Conservation (phyloP, 2,888 invertebrate species). For the Calameuta idolon region DNA sequence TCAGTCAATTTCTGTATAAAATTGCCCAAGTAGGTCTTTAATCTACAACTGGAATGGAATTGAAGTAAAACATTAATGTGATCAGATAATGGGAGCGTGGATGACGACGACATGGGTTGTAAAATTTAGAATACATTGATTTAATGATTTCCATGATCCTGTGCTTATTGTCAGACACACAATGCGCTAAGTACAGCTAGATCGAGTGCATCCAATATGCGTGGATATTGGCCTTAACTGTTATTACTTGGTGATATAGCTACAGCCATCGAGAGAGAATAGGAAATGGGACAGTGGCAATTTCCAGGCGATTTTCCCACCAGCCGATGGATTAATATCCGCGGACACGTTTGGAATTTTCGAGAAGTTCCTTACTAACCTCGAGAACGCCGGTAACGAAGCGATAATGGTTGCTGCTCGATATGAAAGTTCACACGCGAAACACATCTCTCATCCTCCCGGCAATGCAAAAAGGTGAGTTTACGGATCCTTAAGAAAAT, state of each 20-base stretch:
- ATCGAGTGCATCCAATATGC: not conserved
- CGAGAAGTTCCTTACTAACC: not conserved
- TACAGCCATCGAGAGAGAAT: not conserved
- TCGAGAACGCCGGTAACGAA: not conserved
- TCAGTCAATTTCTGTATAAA: not conserved
- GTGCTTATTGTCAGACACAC: not conserved
- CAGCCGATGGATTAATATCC: not conserved
- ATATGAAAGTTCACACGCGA: not conserved
- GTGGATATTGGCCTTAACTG: not conserved
- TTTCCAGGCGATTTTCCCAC: not conserved
- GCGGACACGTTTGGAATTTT: not conserved
- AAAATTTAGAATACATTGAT: not conserved
- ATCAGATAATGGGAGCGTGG: not conserved
- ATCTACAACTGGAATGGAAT: not conserved
- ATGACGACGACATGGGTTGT: not conserved
- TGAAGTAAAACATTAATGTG: not conserved
- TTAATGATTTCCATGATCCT: not conserved
- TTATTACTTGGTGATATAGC: not conserved
- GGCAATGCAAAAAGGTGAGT: not conserved
- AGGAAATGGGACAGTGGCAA: not conserved
- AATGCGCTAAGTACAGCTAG: not conserved
- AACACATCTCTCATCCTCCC: not conserved
- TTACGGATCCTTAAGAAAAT: not conserved
- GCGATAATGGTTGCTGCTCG: not conserved
- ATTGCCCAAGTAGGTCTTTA: not conserved